phyloP scores from a whole-genome alignment of 2,113 vertebrate genomes.

The Vireo altiloquus region DNA sequence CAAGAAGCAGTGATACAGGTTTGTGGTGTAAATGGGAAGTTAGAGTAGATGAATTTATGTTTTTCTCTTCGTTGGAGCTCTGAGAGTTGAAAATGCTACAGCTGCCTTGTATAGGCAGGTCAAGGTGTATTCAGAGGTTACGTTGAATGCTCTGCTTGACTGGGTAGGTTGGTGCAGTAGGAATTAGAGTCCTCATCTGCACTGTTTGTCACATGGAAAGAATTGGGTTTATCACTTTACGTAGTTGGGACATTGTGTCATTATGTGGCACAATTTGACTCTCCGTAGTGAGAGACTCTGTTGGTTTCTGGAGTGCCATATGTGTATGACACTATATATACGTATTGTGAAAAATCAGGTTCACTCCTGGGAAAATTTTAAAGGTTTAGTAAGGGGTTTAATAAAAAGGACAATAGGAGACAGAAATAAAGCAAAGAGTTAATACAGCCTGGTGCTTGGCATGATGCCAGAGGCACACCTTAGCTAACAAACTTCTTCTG shows the following conservation, averaged over 20 bases:
- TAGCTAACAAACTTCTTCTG: no score
- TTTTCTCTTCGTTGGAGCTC: not conserved
- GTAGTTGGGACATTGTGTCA: fast-evolving
- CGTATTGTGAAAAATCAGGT: no score
- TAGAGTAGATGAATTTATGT: not conserved
- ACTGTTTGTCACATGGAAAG: fast-evolving
- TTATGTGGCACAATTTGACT: not conserved
- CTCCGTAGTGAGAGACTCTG: fast-evolving
- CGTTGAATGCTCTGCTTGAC: not conserved
- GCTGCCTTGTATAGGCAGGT: not conserved
- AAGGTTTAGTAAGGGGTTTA: no score
- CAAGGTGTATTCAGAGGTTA: not conserved
- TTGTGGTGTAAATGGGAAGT: not conserved
- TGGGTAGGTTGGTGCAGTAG: not conserved
- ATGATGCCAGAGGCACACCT: no score
- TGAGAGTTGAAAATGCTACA: not conserved
- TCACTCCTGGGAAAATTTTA: no score
- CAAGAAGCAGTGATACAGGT: not conserved
- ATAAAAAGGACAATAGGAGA: no score
- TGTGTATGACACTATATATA: not conserved
- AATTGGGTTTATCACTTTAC: fast-evolving
- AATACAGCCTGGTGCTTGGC: no score
- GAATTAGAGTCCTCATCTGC: fast-evolving
- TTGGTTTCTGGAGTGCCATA: not conserved
- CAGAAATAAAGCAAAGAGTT: no score